Evolutionary conservation across 2,797 vertebrate species (phyloP), one percentile per base, ranked within the genome.

Genomic region (Acropternis orthonyx): DNA sequence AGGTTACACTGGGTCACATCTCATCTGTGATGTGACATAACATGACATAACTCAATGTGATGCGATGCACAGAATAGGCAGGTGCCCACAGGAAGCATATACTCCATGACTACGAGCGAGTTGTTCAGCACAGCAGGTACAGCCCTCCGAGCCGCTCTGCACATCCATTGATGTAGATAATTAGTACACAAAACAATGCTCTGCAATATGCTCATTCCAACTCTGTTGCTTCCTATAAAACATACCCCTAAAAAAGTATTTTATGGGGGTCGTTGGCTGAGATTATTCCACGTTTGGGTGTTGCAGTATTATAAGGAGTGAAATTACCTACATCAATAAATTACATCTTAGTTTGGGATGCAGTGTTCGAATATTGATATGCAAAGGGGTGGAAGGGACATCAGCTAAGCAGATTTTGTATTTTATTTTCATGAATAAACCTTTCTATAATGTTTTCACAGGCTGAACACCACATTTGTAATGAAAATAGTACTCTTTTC

Each of bases 71-170:
- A 39, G 94, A 95, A 68, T 0, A 37, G 96, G 96, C 97, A 97
- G 96, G 96, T 97, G 96, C 97, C 97, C 95, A 96, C 95, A 94
- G 96, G 96, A 97, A 97, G 94, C 93, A 89, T 44, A 88, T 59
- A 89, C 77, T 95, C 92, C 52, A 0, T 72, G 89, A 95, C 96
- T 92, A 13, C 6, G 3, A 94, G 95, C 82, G 61, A 97, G 91
- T 88, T 92, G 77, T 39, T 96, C 24, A 0, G 80, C 95, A 95
- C 95, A 97, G 97, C 96, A 96, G 95, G 96, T 97, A 96, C 73
- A 8, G 74, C 3, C 44, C 91, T 92, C 65, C 4, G 28, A 96
- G 93, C 94, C 12, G 8, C 63, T 27, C 87, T 5, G 32, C 84
- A 2, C 95, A 11, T 73, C 93, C 94, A 56, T 15, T 61, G 94